These are phyloP conservation scores for Paradoxurus hermaphroditus DNA, from an alignment of 2,113 vertebrate species.

Conservation along the genomic window DNA sequence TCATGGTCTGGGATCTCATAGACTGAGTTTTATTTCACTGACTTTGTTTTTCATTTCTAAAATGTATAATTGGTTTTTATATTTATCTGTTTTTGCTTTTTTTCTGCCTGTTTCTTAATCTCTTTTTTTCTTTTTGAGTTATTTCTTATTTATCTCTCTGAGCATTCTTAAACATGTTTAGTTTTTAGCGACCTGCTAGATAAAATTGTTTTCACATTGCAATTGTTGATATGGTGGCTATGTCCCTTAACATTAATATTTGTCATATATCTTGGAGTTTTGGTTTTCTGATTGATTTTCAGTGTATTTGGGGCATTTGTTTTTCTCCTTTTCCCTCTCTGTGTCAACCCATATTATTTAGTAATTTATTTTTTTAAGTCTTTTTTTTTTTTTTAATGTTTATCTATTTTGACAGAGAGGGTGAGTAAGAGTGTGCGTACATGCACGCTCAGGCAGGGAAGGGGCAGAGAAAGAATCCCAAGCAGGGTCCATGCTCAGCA, in stretches of 20 bases:
- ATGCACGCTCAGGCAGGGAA: too few species aligned
- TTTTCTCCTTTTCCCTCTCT: background rate
- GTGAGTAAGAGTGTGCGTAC: too few species aligned
- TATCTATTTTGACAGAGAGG: too few species aligned
- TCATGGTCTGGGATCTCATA: background rate
- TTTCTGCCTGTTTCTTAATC: background rate
- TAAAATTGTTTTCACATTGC: background rate
- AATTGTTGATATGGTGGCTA: background rate
- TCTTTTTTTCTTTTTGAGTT: background rate
- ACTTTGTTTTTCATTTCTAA: background rate
- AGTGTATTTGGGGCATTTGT: background rate
- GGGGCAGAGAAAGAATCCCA: too few species aligned
- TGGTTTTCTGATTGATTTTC: background rate
- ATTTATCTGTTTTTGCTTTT: background rate
- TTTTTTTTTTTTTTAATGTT: too few species aligned
- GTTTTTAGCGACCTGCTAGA: background rate
- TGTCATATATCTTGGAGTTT: constrained; percentile 1
- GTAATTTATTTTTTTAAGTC: background rate
- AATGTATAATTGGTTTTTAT: background rate
- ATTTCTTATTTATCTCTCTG: background rate
- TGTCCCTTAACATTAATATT: background rate
- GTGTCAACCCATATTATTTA: background rate
- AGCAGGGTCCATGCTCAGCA: too few species aligned
- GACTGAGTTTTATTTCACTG: background rate
- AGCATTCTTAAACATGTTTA: background rate